A percentile compares a stretch with the other conserved stretches of the same genome.
These are phyloP conservation scores for rabbit (Oryctolagus cuniculus) DNA, from an alignment of 2,113 vertebrate species.

Conservation along the genomic window mOryCun1.1 NC_091448.1:31548001-31548500, in stretches of 20 bases:
- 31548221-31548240: background rate
- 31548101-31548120: background rate
- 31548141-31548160: background rate
- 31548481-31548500: background rate
- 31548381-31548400: background rate
- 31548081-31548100: background rate
- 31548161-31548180: background rate
- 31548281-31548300: background rate
- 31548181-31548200: background rate
- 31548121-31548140: background rate
- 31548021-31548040: background rate
- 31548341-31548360: background rate
- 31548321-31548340: background rate
- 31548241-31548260: background rate
- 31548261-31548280: background rate
- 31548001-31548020: background rate
- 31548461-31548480: background rate
- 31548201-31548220: background rate
- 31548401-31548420: background rate
- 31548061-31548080: background rate
- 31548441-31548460: background rate
- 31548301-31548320: background rate
- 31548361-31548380: background rate
- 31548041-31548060: background rate
- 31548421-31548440: slow-evolving; percentile 12